These are phyloP conservation scores for Aphelenchoides besseyi DNA, from an alignment of 1,140 invertebrate species.

Conservation along the genomic window DNA sequence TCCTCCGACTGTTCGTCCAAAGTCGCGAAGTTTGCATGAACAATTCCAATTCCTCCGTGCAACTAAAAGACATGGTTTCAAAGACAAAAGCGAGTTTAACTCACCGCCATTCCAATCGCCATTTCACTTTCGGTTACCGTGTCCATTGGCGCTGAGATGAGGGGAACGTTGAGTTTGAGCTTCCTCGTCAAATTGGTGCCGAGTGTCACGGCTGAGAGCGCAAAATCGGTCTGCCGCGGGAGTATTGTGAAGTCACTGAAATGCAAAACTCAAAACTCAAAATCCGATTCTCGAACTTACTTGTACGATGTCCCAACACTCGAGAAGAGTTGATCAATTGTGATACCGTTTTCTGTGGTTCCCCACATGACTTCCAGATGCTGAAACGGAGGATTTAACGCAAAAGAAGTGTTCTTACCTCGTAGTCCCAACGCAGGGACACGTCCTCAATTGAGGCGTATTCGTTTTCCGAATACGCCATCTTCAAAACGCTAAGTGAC, in stretches of 20 bases:
- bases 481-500: no score
- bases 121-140: conserved; percentile 98
- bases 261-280: not conserved
- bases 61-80: conserved; percentile 67
- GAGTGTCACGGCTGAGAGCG: conserved; percentile 83
- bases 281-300: conserved; percentile 30
- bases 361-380: no score
- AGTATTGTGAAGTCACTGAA: conserved; percentile 69
- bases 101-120: conserved; percentile 98
- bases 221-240: conserved; percentile 93
- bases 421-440: no score
- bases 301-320: conserved; percentile 49
- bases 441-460: no score
- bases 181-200: conserved; percentile 83
- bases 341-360: conserved; percentile 34
- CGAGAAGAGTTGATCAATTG: conserved; percentile 37
- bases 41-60: conserved; percentile 93
- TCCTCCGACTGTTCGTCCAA: conserved; percentile 88
- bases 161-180: conserved; percentile 82
- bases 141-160: conserved; percentile 98
- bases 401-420: no score
- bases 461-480: no score
- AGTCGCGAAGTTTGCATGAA: conserved; percentile 93
- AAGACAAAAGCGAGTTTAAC: conserved; percentile 59
- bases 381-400: no score